A percentile compares a stretch with the other conserved stretches of the same genome.
phyloP scores from a whole-genome alignment of 2,797 vertebrate genomes.

The Protonibea diacanthus region DNA sequence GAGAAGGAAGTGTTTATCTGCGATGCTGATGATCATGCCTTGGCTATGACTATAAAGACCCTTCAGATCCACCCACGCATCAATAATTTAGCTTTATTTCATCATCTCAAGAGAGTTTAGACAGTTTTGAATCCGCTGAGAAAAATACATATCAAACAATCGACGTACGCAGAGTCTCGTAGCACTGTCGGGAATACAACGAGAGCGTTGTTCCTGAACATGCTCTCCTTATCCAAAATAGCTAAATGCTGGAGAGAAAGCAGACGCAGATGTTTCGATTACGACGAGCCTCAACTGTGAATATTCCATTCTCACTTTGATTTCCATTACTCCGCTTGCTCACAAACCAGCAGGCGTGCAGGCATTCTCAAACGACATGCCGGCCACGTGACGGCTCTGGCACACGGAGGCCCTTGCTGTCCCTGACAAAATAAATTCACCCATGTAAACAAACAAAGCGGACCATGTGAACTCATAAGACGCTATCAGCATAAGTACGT shows the following conservation, averaged over 20 bases:
- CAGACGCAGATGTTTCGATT: conserved; percentile 44
- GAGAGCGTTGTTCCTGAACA: conserved; percentile 45
- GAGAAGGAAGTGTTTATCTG: conserved; percentile 68
- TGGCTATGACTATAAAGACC: conserved; percentile 80
- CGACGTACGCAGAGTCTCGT: conserved; percentile 23
- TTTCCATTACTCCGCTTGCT: conserved; percentile 54
- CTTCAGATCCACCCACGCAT: conserved; percentile 83
- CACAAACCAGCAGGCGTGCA: conserved; percentile 52
- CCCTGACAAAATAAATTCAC: conserved; percentile 48
- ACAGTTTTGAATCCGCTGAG: conserved; percentile 57
- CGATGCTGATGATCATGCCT: conserved; percentile 65
- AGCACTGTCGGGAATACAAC: conserved; percentile 51
- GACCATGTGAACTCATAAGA: conserved; percentile 48
- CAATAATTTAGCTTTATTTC: conserved; percentile 70
- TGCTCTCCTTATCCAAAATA: conserved; percentile 50
- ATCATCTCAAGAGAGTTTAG: conserved; percentile 67
- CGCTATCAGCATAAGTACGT: conserved; percentile 25
- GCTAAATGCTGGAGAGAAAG: conserved; percentile 44
- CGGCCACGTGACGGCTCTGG: conserved; percentile 53
- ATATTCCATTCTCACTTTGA: conserved; percentile 56
- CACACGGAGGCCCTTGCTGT: conserved; percentile 41
- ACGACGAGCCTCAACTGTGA: conserved; percentile 48
- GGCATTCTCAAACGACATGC: conserved; percentile 50
- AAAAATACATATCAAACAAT: conserved; percentile 66
- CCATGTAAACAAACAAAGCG: conserved; percentile 59